A percentile compares a stretch with the other conserved stretches of the same genome.
These are phyloP conservation scores for Ceuthmochares aereus DNA, from an alignment of 2,113 vertebrate species.

Conservation along the genomic window DNA sequence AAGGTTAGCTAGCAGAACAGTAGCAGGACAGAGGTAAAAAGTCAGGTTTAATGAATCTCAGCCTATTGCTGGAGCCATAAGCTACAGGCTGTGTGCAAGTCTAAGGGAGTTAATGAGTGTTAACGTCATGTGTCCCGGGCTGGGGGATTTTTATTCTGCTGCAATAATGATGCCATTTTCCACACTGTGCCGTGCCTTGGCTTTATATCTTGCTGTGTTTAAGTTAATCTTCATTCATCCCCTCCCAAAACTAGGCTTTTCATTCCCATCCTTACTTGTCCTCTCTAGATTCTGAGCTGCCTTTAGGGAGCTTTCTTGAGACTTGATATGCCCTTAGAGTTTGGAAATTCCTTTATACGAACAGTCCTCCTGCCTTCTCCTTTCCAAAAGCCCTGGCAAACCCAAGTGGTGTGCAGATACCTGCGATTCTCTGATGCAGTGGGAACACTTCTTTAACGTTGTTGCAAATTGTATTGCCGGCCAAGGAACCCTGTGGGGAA, in stretches of 20 bases:
- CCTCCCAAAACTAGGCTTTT: not conserved
- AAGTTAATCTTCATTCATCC: not conserved
- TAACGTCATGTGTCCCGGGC: not conserved
- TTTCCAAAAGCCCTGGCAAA: not conserved
- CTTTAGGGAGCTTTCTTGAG: not conserved
- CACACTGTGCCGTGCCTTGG: not conserved
- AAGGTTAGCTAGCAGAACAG: not conserved
- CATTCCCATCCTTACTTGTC: not conserved
- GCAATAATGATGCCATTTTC: not conserved
- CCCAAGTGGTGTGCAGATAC: not conserved
- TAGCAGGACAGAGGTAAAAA: not conserved
- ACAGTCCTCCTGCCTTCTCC: not conserved
- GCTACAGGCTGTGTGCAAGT: not conserved
- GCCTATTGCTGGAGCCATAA: not conserved
- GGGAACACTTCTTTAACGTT: not conserved
- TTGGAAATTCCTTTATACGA: not conserved
- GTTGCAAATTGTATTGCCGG: fast-evolving
- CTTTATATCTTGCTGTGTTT: not conserved
- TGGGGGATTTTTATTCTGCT: not conserved
- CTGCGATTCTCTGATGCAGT: not conserved
- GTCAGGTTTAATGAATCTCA: not conserved
- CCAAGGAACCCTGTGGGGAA: not conserved
- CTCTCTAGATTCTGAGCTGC: not conserved
- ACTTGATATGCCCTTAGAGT: fast-evolving
- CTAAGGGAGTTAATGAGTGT: not conserved